Evolutionary conservation across 1,140 invertebrate genomes (phyloP).

Genomic region (Anastrepha obliqua): DNA sequence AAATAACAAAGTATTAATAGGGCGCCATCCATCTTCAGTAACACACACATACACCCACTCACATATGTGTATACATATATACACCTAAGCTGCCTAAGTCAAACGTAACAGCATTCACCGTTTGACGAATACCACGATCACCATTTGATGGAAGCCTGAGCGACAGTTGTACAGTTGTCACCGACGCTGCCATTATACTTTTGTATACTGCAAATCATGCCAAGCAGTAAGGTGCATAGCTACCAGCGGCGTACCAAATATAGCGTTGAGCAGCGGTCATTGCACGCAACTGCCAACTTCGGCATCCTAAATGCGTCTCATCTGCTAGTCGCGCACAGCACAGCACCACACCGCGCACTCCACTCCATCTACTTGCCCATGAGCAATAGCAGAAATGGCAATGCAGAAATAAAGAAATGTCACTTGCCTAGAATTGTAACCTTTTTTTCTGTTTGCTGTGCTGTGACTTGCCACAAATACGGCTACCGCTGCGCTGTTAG

Average conservation of each 20-base stretch:
- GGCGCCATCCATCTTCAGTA: constrained; percentile 1
- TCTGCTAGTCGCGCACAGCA: not conserved
- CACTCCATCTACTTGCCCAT: not conserved
- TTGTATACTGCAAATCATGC: constrained; percentile 24
- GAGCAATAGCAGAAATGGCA: constrained; percentile 16
- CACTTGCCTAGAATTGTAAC: constrained; percentile 49
- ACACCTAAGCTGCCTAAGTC: not conserved
- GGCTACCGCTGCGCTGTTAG: constrained; percentile 22
- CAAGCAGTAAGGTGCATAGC: not conserved
- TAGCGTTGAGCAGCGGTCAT: constrained; percentile 28
- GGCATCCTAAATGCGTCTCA: not conserved
- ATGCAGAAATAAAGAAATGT: constrained; percentile 46
- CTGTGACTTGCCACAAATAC: not conserved
- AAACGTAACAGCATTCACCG: not conserved
- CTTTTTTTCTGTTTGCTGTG: not conserved
- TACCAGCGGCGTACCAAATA: not conserved
- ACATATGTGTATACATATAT: not conserved
- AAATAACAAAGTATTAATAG: not conserved
- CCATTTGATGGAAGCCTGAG: not conserved
- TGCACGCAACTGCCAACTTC: constrained; percentile 35
- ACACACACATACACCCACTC: not conserved
- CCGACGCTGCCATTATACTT: not conserved
- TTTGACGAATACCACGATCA: not conserved
- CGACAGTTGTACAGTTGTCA: constrained; percentile 36
- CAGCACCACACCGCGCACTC: not conserved